Base-by-base conservation (phyloP, 2,888 invertebrate species). In the Papilio gigon region DNA sequence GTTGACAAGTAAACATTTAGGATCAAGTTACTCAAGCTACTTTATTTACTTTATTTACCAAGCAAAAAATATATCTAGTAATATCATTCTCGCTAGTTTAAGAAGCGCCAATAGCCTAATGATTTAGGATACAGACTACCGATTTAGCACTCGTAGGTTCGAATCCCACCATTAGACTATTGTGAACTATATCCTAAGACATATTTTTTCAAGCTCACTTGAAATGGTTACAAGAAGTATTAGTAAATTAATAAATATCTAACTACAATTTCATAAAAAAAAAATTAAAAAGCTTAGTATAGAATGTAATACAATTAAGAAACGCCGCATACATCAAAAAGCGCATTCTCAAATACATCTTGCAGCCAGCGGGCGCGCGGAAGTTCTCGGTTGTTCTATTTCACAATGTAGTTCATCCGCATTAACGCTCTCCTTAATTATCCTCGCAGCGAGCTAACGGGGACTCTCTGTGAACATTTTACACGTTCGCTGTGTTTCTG, bases 371-470 rank as follows among this genome's bases (percentile, higher is more conserved):
- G 4, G 14, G 37, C 30, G 53, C 9, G 25, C 1, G 30, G 3
- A 56, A 30, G 27, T 56, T n/a, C 35, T 63, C 8, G 47, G 3
- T 42, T 53, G 56, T 65, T 65, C 30, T 20, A 44, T 65, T 65
- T 65, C 22, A n/a, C 35, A 30, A 65, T 56, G 65, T 25, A 59
- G 33, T 65, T 65, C 56, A 58, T 58, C 59, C 42, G 56, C 44
- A 44, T 59, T 65, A 44, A 44, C 42, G 65, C 58, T 44, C 33
- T n/a, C 33, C 56, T 59, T 33, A 65, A 65, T 65, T 65, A 30
- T 44, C 14, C 58, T 59, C 22, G 47, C 47, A 35, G 59, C 40
- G n/a, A 42, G 35, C 35, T 42, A 22, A n/a, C 44, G 17, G 22
- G 22, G 2, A 35, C 59, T 65, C 65, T 56, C 40, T 42, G 6